These are phyloP conservation scores for Lepilemur ruficaudatus DNA, from an alignment of 2,797 vertebrate species.

Conservation along the genomic window DNA sequence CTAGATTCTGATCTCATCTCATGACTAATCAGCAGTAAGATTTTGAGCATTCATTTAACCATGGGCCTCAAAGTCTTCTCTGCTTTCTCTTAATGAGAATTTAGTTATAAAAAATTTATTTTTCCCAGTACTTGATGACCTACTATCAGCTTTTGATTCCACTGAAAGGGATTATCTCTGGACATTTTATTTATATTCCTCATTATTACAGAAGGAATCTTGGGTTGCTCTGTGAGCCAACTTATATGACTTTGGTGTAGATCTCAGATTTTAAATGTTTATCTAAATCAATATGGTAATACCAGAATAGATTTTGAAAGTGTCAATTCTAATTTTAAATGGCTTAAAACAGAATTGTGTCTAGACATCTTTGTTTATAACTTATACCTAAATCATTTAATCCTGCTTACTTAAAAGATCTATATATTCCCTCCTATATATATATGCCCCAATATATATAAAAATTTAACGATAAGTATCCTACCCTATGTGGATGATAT, in stretches of 20 bases:
- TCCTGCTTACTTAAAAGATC: background rate
- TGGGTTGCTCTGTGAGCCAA: background rate
- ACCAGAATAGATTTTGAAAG: conserved; percentile 2
- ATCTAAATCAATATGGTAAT: background rate
- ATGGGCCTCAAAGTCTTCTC: background rate
- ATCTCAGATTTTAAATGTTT: background rate
- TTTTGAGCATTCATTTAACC: background rate
- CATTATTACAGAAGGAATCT: background rate
- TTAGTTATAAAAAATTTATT: background rate
- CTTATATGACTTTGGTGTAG: background rate
- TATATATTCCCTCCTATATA: background rate
- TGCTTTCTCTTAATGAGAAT: background rate
- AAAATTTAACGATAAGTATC: background rate
- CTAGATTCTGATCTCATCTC: background rate
- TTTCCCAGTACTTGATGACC: background rate
- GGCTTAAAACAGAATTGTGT: background rate
- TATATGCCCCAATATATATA: background rate
- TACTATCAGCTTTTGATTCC: background rate
- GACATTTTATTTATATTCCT: background rate
- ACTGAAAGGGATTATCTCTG: background rate
- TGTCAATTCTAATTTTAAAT: conserved; percentile 12
- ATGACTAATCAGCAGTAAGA: background rate
- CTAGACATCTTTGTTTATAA: conserved; percentile 35
- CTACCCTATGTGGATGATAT: background rate
- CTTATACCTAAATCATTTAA: background rate